Evolutionary conservation across 2,888 invertebrate genomes (phyloP), one percentile per base, ranked within the genome.

Genomic region (Esperia sulphurella): DNA sequence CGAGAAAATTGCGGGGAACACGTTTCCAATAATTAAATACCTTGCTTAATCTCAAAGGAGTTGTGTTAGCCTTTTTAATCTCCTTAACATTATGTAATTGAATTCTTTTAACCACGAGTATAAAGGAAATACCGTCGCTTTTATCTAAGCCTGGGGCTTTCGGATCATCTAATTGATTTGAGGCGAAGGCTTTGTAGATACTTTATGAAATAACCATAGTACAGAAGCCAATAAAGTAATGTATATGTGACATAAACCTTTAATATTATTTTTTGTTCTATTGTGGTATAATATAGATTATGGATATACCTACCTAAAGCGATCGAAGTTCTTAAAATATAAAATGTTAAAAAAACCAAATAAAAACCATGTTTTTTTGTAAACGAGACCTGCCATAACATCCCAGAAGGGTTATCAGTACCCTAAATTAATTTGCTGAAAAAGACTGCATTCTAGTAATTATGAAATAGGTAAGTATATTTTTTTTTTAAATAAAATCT

Each of bases 11-110:
- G 62, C 59, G 57, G 57, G 59, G 63, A 61, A 61, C 68, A 68
- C 69, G 67, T 68, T 71, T 69, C 73, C 72, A 75, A 79, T 82
- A 76, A 80, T 80, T 80, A 82, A 81, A 81, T 79, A 70, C 71
- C 68, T 61, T 67, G 69, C 67, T 69, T 69, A 48, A 74, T 71
- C 76, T 79, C 80, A 82, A 82, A 79, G 79, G 79, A 78, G 76
- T 78, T 72, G 71, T 75, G 78, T 79, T 79, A 80, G 82, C 81
- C 79, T 76, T 81, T 85, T 83, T 83, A 84, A 84, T 83, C 82
- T 82, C 59, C 73, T 76, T 80, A 81, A 76, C 73, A 81, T 81
- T 82, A 85, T 81, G 75, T 85, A 85, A 85, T 84, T 83, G 83
- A 83, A 85, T 84, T 84, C 83, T 85, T 83, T 82, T 78, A 80